Conservation (phyloP, 2,888 invertebrate species). For the Drosophila emarginata region DNA sequence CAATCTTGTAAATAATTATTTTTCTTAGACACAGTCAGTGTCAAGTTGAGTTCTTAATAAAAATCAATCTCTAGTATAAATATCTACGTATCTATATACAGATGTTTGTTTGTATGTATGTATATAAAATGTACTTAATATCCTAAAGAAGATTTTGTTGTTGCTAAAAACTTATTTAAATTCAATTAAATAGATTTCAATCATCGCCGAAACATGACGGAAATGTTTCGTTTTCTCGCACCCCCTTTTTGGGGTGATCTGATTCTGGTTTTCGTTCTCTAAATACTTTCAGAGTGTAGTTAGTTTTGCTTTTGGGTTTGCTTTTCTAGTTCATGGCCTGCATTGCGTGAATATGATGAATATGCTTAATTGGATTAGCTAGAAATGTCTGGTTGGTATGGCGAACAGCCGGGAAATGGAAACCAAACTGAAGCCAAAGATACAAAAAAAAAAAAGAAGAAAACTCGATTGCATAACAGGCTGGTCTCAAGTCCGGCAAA, state of each 20-base stretch:
- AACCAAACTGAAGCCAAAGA: conserved; percentile 33
- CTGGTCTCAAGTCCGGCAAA: conserved; percentile 14
- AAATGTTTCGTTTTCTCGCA: conserved; percentile 53
- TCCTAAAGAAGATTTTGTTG: not conserved
- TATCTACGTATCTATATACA: no score
- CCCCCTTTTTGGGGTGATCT: conserved; percentile 21
- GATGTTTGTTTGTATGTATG: not conserved
- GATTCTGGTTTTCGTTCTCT: conserved; percentile 2
- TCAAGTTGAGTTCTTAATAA: not conserved
- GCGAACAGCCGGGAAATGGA: conserved; percentile 50
- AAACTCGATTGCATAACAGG: conserved; percentile 60
- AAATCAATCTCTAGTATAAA: not conserved
- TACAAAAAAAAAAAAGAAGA: conserved; percentile 18
- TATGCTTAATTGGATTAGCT: conserved; percentile 72
- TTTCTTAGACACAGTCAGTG: not conserved
- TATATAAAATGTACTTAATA: not conserved
- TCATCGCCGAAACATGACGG: conserved; percentile 66
- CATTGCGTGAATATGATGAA: conserved; percentile 68
- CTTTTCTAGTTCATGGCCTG: conserved; percentile 72
- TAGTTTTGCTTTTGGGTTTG: conserved; percentile 14
- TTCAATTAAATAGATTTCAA: conserved; percentile 62
- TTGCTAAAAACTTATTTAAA: conserved; percentile 29
- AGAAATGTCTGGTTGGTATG: conserved; percentile 34
- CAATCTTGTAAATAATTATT: not conserved
- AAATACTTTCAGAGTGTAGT: not conserved